phyloP scores from a whole-genome alignment of 2,113 vertebrate species.

The Cettia cetti region DNA sequence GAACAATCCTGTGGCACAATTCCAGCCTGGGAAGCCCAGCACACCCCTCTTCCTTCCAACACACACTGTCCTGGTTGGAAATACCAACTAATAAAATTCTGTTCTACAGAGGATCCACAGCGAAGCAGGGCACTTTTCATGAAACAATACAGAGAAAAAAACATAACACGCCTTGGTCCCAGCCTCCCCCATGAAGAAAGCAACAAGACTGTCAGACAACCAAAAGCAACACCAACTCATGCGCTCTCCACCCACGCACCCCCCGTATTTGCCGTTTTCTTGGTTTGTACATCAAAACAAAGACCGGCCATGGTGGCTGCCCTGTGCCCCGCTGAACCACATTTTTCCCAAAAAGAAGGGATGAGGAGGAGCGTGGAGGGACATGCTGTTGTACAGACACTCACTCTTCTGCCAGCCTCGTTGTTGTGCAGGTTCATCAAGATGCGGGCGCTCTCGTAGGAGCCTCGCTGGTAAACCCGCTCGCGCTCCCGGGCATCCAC shows the following conservation, averaged over 20 bases:
- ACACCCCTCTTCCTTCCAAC: background rate
- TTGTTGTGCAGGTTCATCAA: conserved; percentile 98
- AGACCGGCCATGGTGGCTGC: background rate
- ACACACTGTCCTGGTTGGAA: background rate
- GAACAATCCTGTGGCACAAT: background rate
- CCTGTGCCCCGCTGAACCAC: fast-evolving
- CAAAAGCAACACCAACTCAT: background rate
- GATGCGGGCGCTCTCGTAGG: conserved; percentile 86
- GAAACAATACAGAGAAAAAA: background rate
- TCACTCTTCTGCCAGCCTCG: conserved; percentile 92
- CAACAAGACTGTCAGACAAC: background rate
- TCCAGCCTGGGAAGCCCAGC: background rate
- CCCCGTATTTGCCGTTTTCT: background rate
- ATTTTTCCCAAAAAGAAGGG: background rate
- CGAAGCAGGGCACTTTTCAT: background rate
- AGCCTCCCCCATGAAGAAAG: background rate
- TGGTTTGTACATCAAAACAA: fast-evolving
- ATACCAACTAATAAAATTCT: conserved; percentile 31
- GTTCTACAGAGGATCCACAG: background rate
- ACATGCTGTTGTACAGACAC: background rate
- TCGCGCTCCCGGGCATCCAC: conserved; percentile 83
- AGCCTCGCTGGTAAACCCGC: conserved; percentile 88
- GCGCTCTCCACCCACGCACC: background rate
- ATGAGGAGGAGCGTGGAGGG: fast-evolving
- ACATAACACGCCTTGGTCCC: background rate